phyloP scores from a whole-genome alignment of 2,797 vertebrate species.

The Anabacerthia variegaticeps region DNA sequence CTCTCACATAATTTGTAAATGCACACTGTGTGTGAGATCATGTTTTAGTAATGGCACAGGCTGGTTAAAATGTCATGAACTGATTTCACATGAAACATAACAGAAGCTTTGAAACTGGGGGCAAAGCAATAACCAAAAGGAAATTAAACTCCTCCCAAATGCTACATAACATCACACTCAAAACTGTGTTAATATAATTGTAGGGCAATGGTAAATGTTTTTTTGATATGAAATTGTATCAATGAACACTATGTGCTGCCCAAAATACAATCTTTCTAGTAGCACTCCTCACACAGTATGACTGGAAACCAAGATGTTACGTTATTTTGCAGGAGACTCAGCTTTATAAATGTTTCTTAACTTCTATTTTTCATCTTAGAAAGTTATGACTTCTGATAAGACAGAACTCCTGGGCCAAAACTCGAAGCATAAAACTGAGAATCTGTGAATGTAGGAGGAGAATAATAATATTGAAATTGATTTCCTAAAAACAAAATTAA shows the following conservation, averaged over 20 bases:
- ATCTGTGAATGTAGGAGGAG: not conserved
- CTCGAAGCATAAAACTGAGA: not conserved
- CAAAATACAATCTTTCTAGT: not conserved
- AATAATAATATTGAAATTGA: not conserved
- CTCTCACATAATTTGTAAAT: not conserved
- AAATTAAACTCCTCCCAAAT: not conserved
- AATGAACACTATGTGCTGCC: not conserved
- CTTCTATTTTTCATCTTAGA: not conserved
- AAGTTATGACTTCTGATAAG: not conserved
- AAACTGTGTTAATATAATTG: not conserved
- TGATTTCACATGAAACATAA: not conserved
- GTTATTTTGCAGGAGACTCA: not conserved
- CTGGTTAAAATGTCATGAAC: not conserved
- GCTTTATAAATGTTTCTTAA: not conserved
- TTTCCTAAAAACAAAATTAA: not conserved
- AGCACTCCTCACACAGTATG: not conserved
- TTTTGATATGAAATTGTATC: not conserved
- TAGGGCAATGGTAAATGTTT: not conserved
- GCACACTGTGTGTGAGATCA: not conserved
- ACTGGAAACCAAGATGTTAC: not conserved
- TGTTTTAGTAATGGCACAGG: not conserved
- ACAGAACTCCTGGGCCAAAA: not conserved
- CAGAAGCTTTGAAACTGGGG: not conserved
- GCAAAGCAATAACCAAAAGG: not conserved
- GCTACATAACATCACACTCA: not conserved